Percentiles rank a stretch among this genome's conserved stretches.
phyloP scores from a whole-genome alignment of 2,113 vertebrate genomes.

The Craseonycteris thonglongyai region DNA sequence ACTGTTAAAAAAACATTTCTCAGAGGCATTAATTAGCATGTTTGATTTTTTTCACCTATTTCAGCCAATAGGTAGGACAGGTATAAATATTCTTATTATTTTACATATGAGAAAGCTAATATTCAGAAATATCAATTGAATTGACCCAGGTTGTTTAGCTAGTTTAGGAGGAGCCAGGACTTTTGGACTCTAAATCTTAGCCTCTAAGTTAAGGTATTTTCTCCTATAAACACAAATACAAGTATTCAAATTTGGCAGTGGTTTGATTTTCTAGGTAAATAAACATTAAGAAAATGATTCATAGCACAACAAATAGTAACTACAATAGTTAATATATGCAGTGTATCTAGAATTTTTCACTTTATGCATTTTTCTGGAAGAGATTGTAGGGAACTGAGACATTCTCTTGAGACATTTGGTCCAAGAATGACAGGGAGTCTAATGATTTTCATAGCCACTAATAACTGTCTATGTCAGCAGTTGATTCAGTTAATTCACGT shows the following conservation, averaged over 20 bases:
- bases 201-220: neutral
- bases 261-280: slow-evolving; percentile 7
- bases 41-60: slow-evolving; percentile 4
- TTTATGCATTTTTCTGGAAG: neutral
- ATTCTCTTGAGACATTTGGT: neutral
- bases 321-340: neutral
- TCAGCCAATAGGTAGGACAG: neutral
- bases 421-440: neutral
- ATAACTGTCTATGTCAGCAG: neutral
- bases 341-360: neutral
- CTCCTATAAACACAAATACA: neutral
- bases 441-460: slow-evolving; percentile 12
- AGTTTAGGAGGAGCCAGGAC: neutral
- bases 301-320: neutral
- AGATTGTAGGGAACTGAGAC: neutral
- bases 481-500: neutral
- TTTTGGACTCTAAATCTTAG: neutral
- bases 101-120: neutral
- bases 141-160: neutral
- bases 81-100: neutral
- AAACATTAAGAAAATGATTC: slow-evolving; percentile 20
- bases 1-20: slow-evolving; percentile 21
- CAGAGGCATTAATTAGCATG: neutral
- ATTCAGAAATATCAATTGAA: slow-evolving; percentile 24
- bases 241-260: neutral